Evolutionary conservation across 2,797 vertebrate species (phyloP), one percentile per base, ranked within the genome.

Genomic region (Pangasius sanitwongsei): DNA sequence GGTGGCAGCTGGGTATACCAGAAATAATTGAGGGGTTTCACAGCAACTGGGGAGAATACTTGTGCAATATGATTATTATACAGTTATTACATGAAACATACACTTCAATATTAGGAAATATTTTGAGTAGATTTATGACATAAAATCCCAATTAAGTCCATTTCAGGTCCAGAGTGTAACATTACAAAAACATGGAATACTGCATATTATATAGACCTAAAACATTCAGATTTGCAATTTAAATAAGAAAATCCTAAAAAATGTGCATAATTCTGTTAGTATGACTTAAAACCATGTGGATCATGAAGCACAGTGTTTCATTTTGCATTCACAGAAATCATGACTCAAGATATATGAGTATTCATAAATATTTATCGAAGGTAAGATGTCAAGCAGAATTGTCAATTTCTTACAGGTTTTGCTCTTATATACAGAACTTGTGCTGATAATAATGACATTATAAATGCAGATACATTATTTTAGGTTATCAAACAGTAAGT

Each of bases 291-390:
- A 23, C 23, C 23, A 74, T 44, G 20, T 41, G 70, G 72, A 75
- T 75, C 44, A 44, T 48, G 25, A 48, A 75, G 67, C 31, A 69
- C 67, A 7, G 25, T 75, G 23, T 74, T 37, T 74, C 9, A 41
- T 25, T 41, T 44, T 44, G 12, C 23, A 28, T 37, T 57, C 61
- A 59, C 6, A 37, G 20, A 41, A 82, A 59, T 59, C 9, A 82
- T 13, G 20, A 61, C 80, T 82, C 80, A 13, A 25, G 25, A 82
- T 37, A 57, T 23, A 37, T 82, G 7, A 41, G 12, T 44, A 63
- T 83, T 83, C 37, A 65, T 44, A 11, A 83, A 44, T 48, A 44
- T 83, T 83, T 83, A 83, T 65, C 65, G 25, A 65, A 18, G 2
- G n/a, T 57, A 11, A 48, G 31, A 57, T 37, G 9, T 23, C 8